Evolutionary conservation across 2,797 vertebrate genomes (phyloP).

Genomic region (Oreochromis mossambicus): DNA sequence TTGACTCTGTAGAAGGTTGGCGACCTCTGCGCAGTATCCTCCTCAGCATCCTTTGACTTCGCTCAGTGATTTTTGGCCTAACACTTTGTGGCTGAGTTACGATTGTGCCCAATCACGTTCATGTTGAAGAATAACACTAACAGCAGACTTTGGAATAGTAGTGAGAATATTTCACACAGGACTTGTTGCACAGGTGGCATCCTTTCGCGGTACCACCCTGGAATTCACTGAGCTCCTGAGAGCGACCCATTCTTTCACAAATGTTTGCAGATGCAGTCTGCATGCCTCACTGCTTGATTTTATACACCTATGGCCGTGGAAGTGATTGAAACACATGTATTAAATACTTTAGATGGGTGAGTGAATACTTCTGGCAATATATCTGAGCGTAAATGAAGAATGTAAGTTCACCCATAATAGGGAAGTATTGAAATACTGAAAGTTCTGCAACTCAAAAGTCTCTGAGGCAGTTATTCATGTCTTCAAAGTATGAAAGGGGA

Average conservation of each 20-base stretch:
- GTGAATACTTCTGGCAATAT: background rate
- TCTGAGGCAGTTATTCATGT: background rate
- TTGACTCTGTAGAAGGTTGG: background rate
- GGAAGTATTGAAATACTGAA: background rate
- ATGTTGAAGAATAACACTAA: background rate
- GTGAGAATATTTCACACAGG: background rate
- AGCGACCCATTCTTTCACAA: background rate
- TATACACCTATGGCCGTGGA: background rate
- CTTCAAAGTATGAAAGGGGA: background rate
- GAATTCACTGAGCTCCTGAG: background rate
- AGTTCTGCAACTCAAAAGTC: background rate
- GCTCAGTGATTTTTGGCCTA: background rate
- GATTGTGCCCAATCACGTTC: background rate
- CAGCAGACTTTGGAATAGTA: background rate
- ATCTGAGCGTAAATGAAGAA: background rate
- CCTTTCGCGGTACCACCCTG: background rate
- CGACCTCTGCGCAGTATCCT: background rate
- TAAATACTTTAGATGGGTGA: background rate
- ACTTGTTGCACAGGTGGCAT: background rate
- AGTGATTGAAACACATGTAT: background rate
- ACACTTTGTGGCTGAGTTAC: background rate
- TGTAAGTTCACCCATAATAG: background rate
- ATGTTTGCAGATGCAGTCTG: background rate
- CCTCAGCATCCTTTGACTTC: background rate
- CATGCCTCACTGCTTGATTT: background rate